A percentile compares a stretch with the other conserved stretches of the same genome.
Evolutionary conservation across 2,888 invertebrate genomes (phyloP).

Genomic region (Deilephila porcellus): DNA sequence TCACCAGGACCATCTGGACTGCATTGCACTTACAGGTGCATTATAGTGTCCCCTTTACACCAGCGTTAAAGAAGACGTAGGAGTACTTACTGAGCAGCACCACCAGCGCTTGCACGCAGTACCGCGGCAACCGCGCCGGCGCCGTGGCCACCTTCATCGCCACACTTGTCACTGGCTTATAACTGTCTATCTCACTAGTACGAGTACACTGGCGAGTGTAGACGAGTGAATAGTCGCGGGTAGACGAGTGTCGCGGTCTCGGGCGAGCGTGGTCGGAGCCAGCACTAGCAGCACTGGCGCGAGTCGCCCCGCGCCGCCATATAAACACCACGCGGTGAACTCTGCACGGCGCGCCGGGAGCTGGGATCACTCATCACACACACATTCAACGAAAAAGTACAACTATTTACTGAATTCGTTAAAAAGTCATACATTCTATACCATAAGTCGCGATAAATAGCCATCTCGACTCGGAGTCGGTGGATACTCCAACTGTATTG

Average conservation of each 20-base stretch:
- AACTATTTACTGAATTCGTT: no score
- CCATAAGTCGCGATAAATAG: no score
- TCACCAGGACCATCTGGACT: not conserved
- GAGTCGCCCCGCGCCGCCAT: not conserved
- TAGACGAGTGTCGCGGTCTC: no score
- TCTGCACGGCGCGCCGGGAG: not conserved
- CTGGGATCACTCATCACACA: no score
- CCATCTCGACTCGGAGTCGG: no score
- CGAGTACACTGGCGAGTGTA: not conserved
- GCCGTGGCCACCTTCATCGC: not conserved
- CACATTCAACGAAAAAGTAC: no score
- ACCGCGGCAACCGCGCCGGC: not conserved
- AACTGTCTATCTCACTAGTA: not conserved
- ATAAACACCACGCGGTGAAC: not conserved
- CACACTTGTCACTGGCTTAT: not conserved
- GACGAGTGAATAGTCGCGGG: no score
- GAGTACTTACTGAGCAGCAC: slow-evolving; percentile 17
- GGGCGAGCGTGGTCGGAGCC: not conserved
- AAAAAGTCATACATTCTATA: no score
- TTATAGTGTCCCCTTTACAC: no score
- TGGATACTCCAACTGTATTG: no score
- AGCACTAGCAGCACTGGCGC: not conserved
- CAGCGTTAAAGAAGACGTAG: no score
- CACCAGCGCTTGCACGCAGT: not conserved
- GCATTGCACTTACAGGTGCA: no score